Conservation (phyloP, 2,888 invertebrate genomes). For the Autographa gamma region DNA sequence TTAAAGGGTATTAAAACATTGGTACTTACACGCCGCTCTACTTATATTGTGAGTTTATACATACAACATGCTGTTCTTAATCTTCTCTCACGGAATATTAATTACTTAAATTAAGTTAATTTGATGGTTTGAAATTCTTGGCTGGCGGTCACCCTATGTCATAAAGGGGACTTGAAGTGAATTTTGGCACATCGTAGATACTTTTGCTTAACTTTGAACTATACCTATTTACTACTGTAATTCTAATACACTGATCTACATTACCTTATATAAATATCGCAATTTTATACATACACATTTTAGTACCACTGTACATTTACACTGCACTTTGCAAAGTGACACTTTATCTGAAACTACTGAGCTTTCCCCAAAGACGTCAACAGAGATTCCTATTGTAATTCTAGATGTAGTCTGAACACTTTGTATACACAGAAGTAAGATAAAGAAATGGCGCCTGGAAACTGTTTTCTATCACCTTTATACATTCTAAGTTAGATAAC, state of each 20-base stretch:
- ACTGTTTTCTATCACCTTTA: constrained; percentile 18
- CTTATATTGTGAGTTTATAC: not conserved
- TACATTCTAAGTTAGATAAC: constrained; percentile 23
- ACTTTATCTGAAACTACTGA: not conserved
- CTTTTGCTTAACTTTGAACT: constrained; percentile 50
- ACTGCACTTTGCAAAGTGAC: no score
- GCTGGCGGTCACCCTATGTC: constrained; percentile 66
- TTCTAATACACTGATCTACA: constrained; percentile 17
- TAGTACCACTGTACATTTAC: no score
- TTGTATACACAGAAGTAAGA: constrained; percentile 15
- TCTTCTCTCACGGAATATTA: constrained; percentile 33
- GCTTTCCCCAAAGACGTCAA: constrained; percentile 14
- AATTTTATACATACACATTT: no score
- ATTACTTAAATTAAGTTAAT: constrained; percentile 44
- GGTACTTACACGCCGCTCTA: not conserved
- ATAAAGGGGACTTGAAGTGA: constrained; percentile 55
- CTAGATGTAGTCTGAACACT: not conserved
- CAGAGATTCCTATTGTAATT: constrained; percentile 2
- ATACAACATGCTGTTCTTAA: constrained; percentile 13
- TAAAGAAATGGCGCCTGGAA: constrained; percentile 15
- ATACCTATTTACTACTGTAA: constrained; percentile 15
- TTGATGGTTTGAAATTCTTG: constrained; percentile 58
- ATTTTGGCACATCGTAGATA: constrained; percentile 55
- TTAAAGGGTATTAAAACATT: not conserved
- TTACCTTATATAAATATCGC: constrained; percentile 36